These are phyloP conservation scores for Todiramphus saurophagus DNA, from an alignment of 2,113 vertebrate genomes.

Conservation along the genomic window DNA sequence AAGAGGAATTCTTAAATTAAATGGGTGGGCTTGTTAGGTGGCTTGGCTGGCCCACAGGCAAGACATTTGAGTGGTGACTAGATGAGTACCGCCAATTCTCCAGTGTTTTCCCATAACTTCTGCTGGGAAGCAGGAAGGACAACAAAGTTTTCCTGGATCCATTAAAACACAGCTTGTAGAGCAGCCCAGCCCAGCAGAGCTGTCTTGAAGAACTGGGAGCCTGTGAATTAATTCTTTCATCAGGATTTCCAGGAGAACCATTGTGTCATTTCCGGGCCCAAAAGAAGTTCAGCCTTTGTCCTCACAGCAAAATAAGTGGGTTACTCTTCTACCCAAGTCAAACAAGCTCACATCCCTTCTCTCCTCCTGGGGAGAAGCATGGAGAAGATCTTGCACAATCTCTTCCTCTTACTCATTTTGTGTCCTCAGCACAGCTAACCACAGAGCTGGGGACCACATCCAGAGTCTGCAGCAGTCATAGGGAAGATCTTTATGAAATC, in stretches of 20 bases:
- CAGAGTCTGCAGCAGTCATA: not conserved
- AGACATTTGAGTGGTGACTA: not conserved
- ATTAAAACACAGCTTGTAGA: not conserved
- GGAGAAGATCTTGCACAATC: constrained; percentile 41
- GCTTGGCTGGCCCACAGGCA: not conserved
- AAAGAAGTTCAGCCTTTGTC: not conserved
- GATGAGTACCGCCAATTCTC: not conserved
- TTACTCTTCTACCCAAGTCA: not conserved
- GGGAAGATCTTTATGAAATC: not conserved
- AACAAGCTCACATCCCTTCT: constrained; percentile 40
- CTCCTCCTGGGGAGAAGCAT: not conserved
- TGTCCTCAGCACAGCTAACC: constrained; percentile 3
- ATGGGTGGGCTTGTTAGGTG: not conserved
- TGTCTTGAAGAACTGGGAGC: not conserved
- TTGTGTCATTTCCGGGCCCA: constrained; percentile 15
- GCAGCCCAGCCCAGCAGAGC: not conserved
- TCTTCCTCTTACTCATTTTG: constrained; percentile 22
- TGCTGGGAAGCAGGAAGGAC: constrained; percentile 1
- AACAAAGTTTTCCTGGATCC: constrained; percentile 19
- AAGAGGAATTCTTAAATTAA: not conserved
- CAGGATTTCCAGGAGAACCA: constrained; percentile 7
- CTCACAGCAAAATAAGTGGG: not conserved
- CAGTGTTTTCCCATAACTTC: constrained; percentile 10
- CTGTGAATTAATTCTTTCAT: constrained; percentile 52
- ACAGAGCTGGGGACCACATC: constrained; percentile 11